Conservation (phyloP, 2,113 vertebrate species). For the Bubo blakistoni region DNA sequence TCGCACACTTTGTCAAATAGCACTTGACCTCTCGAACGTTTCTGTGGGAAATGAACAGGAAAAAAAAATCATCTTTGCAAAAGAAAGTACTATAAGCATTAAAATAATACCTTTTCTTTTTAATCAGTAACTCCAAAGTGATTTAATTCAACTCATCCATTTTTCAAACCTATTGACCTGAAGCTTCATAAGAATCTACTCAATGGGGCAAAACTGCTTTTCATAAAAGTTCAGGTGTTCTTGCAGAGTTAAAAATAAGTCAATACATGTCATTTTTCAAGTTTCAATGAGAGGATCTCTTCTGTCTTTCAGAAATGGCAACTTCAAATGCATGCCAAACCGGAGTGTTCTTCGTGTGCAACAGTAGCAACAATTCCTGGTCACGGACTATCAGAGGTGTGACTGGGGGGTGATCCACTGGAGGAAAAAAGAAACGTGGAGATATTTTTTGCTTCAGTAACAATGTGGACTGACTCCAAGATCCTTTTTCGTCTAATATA, state of each 20-base stretch:
- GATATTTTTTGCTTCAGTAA: background rate
- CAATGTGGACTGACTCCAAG: background rate
- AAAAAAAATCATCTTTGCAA: background rate
- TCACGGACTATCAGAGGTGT: background rate
- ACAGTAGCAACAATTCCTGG: background rate
- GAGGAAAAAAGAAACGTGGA: background rate
- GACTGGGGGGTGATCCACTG: background rate
- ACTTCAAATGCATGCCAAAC: background rate
- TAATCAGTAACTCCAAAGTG: background rate
- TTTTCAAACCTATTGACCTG: background rate
- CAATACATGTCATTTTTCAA: background rate
- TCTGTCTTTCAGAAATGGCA: background rate
- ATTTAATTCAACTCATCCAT: background rate
- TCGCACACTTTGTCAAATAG: slow-evolving; percentile 94
- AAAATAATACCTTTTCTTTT: background rate
- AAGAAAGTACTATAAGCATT: background rate
- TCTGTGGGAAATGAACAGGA: slow-evolving; percentile 72
- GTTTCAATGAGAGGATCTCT: background rate
- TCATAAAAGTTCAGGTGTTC: background rate
- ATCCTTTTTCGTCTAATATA: background rate
- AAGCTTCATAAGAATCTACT: background rate
- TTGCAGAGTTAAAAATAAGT: background rate
- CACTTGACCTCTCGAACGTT: slow-evolving; percentile 88
- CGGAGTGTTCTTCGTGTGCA: rapidly evolving
- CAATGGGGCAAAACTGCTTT: background rate